Evolutionary conservation across 1,140 invertebrate species (phyloP), one percentile per base, ranked within the genome.

Genomic region (Hycleus phaleratus): DNA sequence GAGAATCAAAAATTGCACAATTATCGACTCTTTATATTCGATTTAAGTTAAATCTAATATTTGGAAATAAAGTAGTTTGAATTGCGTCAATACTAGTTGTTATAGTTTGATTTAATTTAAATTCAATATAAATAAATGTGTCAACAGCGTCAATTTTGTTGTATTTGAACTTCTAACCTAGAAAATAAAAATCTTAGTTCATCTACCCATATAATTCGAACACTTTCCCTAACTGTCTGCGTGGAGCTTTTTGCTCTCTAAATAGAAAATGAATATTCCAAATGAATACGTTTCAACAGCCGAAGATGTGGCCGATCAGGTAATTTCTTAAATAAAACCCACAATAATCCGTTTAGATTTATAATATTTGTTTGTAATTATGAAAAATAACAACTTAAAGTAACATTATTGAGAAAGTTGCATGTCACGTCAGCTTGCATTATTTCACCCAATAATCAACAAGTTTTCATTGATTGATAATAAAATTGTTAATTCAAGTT

Each of bases 261-360:
- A 42, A 1, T 9, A 42, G 10, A 85, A 82, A 77, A 91, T 90
- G 87, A 84, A 84, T 79, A 82, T 84, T 77, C 87, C 89, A 74
- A 90, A 88, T 76, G 90, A 94, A 82, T 84, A 93, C 71, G 79
- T 96, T 69, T 84, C 90, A 58, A 91, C 85, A 72, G 93, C 92
- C 43, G 93, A 97, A 80, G 93, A 97, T 77, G 78, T 95, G 68
- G 93, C 91, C 55, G 94, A 97, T 78, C 90, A 95, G 86, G 94
- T 96, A 81, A 81, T 63, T 70, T 70, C 64, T 51, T 56, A 44
- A 54, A 57, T 51, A 46, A 24, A 51, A 26, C 24, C 5, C 24
- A 4, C 3, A 51, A 11, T 3, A 6, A 24, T 25, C 24, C 18
- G 18, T 18, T 18, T 18, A 18, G 18, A 46, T 39, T 53, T 32